Conservation (phyloP, 2,113 vertebrate genomes). For the Brachirus orientalis region DNA sequence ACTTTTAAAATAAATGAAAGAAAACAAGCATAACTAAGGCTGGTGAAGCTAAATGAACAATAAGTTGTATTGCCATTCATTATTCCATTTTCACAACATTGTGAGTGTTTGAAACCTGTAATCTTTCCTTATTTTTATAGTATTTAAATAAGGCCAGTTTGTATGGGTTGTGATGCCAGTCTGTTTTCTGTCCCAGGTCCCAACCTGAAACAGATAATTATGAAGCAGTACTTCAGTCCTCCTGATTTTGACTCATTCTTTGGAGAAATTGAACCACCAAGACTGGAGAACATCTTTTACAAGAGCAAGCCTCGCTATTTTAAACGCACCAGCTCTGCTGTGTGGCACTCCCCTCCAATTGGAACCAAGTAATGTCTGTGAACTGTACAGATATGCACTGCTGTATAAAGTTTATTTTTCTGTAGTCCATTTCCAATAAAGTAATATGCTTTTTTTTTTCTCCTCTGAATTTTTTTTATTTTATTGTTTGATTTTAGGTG, state of each 20-base stretch:
- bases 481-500: slow-evolving; percentile 12
- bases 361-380: slow-evolving; percentile 51
- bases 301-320: slow-evolving; percentile 94
- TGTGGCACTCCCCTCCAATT: slow-evolving; percentile 90
- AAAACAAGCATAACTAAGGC: too few species aligned
- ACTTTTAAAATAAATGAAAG: too few species aligned
- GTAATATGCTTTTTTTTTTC: slow-evolving; percentile 10
- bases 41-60: too few species aligned
- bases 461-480: too few species aligned
- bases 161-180: background rate
- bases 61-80: too few species aligned
- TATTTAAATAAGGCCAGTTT: too few species aligned
- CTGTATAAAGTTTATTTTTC: slow-evolving; percentile 48
- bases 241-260: slow-evolving; percentile 81
- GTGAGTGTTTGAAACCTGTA: too few species aligned
- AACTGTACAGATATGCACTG: slow-evolving; percentile 22
- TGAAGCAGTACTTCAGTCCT: slow-evolving; percentile 90
- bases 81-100: too few species aligned
- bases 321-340: slow-evolving; percentile 95
- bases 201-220: slow-evolving; percentile 84
- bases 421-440: slow-evolving; percentile 57
- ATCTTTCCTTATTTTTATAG: too few species aligned
- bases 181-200: slow-evolving; percentile 72
- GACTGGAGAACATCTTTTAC: slow-evolving; percentile 90
- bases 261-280: slow-evolving; percentile 83